Evolutionary conservation across 2,113 vertebrate genomes (phyloP), one percentile per base, ranked within the genome.

Genomic region (Eclectus roratus): DNA sequence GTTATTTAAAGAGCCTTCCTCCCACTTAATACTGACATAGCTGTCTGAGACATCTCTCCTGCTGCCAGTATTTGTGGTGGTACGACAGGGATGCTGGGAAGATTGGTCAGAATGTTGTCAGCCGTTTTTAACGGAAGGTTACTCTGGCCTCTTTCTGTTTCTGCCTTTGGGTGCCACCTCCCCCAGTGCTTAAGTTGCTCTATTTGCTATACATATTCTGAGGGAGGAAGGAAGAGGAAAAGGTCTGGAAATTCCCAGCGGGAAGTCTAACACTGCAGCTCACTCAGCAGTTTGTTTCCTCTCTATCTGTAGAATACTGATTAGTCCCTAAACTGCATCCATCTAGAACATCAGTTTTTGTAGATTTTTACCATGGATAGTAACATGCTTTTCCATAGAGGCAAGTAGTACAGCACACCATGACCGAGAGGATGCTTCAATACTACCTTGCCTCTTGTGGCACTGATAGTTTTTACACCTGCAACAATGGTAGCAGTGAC

Each of bases 141-240:
- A 29, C 61, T 55, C 33, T 9, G 88, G 58, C 80, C 64, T 80
- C 81, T 86, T 58, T 28, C 58, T 56, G 70, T 44, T 81, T 56
- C 91, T 88, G 90, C 83, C 81, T 89, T 39, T 66, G 79, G 55
- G 56, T 89, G 86, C 64, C 90, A 79, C 88, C 65, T 82, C 91
- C 74, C 71, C 47, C 43, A 79, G 2, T 6, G 56, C 52, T 85
- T 80, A 33, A 80, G 89, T 96, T 84, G 91, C 91, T 65, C 31
- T 23, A 25, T 82, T 89, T 89, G 49, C 94, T 86, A 84, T 80
- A 78, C 84, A 68, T 91, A 81, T 80, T 84, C 58, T 11, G 44
- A 94, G 66, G 23, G 63, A 97, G 91, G 94, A 93, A 96, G 94
- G 92, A 96, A 97, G 92, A 84, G 66, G 88, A 80, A 96, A 93